phyloP scores from a whole-genome alignment of 2,888 invertebrate genomes.

The Pilophorus perplexus region DNA sequence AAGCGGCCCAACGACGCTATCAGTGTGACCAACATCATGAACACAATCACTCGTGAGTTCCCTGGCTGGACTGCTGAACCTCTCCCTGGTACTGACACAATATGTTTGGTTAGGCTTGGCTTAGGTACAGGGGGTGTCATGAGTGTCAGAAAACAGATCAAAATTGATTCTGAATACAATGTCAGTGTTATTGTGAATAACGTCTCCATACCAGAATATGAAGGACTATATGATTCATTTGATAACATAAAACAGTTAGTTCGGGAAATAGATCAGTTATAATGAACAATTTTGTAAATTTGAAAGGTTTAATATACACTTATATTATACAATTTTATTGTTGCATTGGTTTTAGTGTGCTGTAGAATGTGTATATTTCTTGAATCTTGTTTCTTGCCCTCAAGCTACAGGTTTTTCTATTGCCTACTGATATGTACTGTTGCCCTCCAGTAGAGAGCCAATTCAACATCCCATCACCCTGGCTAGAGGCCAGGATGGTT shows the following conservation, averaged over 20 bases:
- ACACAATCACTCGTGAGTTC: slow-evolving; percentile 23
- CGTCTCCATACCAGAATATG: slow-evolving; percentile 12
- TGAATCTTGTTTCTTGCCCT: too few species aligned
- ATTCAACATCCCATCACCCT: too few species aligned
- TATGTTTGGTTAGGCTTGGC: slow-evolving; percentile 3
- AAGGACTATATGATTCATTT: slow-evolving; percentile 33
- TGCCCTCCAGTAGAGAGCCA: too few species aligned
- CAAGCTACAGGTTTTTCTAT: too few species aligned
- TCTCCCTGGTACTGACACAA: slow-evolving; percentile 12
- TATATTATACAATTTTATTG: not conserved
- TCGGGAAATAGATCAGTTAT: slow-evolving; percentile 30
- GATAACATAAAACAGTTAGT: slow-evolving; percentile 34
- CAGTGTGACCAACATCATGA: slow-evolving; percentile 20
- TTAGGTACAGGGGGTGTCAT: not conserved
- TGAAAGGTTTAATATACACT: not conserved
- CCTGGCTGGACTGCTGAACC: slow-evolving; percentile 21
- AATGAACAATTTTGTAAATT: not conserved
- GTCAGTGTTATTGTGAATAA: slow-evolving; percentile 26
- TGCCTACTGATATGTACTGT: too few species aligned
- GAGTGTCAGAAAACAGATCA: slow-evolving; percentile 15
- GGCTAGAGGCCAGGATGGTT: too few species aligned
- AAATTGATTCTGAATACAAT: slow-evolving; percentile 31
- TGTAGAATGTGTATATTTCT: too few species aligned
- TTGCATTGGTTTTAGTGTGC: too few species aligned
- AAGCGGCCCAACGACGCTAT: slow-evolving; percentile 5